These are phyloP conservation scores for Lepus townsendii DNA, from an alignment of 2,797 vertebrate species.

Conservation along the genomic window DNA sequence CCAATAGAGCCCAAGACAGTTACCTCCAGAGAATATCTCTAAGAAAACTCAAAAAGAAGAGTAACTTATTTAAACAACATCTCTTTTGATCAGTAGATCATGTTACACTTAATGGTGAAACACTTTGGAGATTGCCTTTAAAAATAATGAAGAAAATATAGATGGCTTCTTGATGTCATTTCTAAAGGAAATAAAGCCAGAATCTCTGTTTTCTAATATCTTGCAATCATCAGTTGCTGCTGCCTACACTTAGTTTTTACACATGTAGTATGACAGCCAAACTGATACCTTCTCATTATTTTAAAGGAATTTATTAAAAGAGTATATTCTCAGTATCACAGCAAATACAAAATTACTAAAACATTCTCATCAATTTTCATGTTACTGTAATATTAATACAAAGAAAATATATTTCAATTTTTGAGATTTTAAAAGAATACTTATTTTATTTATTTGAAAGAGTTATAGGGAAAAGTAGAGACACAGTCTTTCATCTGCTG, in stretches of 20 bases:
- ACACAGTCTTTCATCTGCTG: no score
- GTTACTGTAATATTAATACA: no score
- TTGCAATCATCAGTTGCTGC: background rate
- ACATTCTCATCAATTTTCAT: no score
- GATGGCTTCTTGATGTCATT: background rate
- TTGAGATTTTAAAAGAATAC: no score
- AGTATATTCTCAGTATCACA: no score
- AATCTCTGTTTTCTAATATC: background rate
- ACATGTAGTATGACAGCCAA: background rate
- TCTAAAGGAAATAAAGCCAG: conserved; percentile 31
- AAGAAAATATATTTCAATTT: no score
- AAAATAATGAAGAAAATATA: conserved; percentile 52
- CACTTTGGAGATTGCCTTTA: conserved; percentile 57
- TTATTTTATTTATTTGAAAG: no score
- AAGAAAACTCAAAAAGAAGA: conserved; percentile 62
- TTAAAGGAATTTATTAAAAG: no score
- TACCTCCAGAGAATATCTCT: conserved; percentile 39
- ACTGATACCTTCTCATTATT: background rate
- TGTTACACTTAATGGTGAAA: conserved; percentile 59
- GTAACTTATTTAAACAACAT: conserved; percentile 55
- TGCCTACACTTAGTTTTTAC: conserved; percentile 7
- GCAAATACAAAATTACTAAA: no score
- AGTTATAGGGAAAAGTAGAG: no score
- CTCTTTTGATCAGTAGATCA: conserved; percentile 51
- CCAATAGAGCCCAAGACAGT: background rate